Evolutionary conservation across 2,113 vertebrate species (phyloP), one percentile per base, ranked within the genome.

Genomic region (Austrofundulus limnaeus): DNA sequence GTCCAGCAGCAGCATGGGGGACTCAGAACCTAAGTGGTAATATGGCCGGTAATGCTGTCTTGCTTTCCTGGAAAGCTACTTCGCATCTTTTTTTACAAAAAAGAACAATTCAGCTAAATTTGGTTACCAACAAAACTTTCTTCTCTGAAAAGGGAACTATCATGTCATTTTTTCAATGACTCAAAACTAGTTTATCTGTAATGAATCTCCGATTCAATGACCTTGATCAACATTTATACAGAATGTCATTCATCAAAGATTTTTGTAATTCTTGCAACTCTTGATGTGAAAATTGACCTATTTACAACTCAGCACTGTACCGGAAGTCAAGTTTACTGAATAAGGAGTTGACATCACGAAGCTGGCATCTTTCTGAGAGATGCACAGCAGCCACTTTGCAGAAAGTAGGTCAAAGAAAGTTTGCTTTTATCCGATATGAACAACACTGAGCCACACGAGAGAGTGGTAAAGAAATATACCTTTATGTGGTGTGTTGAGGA

Each of bases 11-110:
- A 66, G 59, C 53, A 57, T n/a, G 14, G 66, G 52, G 65, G 75
- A n/a, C 77, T 83, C 70, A 82, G 79, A 81, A 83, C 72, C 74
- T 49, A 77, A 73, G 72, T 55, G 45, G 11, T 53, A 38, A 52
- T 47, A 23, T 42, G 51, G 66, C 48, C 48, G 14, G 54, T 43
- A 15, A 28, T 56, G 55, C 24, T 61, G 60, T 39, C 21, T 73
- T 67, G 66, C 67, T 68, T 69, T 77, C 61, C 15, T 57, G 41
- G 61, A 80, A 80, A 74, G 57, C 57, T 75, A 23, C 57, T 45
- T 37, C 25, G 54, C 55, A 70, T 24, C 69, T 52, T 54, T 66
- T 23, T 17, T 39, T 24, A 16, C 34, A 67, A 51, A 53, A 42
- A 43, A 50, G 41, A 16, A n/a, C 61, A 68, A 54, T 55, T 53